Conservation (phyloP, 2,113 vertebrate genomes). For the Hydrolagus affinis region DNA sequence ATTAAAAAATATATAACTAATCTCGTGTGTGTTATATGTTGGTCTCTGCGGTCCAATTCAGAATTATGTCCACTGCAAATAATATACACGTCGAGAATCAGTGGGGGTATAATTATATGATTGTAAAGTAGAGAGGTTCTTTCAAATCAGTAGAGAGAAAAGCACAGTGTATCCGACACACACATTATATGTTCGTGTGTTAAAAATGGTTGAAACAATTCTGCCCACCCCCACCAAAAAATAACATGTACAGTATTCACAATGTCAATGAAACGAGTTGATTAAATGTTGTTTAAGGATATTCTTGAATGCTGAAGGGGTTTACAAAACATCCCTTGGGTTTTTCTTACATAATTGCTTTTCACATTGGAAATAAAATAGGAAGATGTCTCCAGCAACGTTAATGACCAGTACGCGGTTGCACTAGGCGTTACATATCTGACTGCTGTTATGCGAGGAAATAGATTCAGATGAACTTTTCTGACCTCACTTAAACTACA, state of each 20-base stretch:
- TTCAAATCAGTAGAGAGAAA: not conserved
- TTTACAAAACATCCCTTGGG: not conserved
- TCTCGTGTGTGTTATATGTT: slow-evolving; percentile 7
- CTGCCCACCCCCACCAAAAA: no score
- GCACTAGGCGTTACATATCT: not conserved
- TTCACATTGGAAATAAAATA: not conserved
- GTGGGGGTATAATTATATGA: not conserved
- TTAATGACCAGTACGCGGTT: not conserved
- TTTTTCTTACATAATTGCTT: not conserved
- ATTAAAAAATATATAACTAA: slow-evolving; percentile 6
- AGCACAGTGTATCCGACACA: not conserved
- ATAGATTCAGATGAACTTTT: not conserved
- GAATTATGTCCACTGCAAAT: not conserved
- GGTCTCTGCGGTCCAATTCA: slow-evolving; percentile 12
- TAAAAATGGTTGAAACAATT: not conserved
- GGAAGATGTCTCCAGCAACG: not conserved
- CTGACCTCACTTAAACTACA: not conserved
- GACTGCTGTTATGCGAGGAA: not conserved
- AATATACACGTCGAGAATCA: not conserved
- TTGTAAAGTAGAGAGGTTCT: not conserved
- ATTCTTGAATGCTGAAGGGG: not conserved
- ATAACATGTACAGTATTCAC: not conserved
- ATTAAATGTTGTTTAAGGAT: not conserved
- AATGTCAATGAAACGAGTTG: not conserved
- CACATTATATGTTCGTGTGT: not conserved